Percentiles rank a stretch among this genome's conserved stretches.
phyloP scores from a whole-genome alignment of 2,797 vertebrate genomes.

The Acanthurus tractus region DNA sequence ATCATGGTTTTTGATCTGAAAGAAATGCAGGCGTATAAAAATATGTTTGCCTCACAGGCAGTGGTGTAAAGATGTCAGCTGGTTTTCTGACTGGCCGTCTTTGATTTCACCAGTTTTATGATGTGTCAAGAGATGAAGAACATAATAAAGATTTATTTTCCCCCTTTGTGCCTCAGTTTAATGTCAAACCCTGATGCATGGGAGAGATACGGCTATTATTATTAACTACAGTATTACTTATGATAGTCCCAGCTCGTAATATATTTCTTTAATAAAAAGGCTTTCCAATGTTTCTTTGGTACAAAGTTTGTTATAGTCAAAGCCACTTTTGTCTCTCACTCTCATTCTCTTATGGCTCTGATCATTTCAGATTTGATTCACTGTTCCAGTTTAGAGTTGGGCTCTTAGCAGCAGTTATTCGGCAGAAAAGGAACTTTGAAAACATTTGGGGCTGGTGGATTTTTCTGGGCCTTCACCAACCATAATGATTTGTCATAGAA shows the following conservation, averaged over 20 bases:
- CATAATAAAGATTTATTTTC: constrained; percentile 24
- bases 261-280: constrained; percentile 8
- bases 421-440: not conserved
- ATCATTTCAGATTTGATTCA: not conserved
- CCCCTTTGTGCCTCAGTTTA: not conserved
- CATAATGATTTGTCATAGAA: not conserved
- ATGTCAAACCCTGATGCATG: constrained; percentile 7
- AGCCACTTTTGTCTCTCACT: not conserved
- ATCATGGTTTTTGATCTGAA: constrained; percentile 66
- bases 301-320: not conserved
- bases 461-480: not conserved
- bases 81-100: constrained; percentile 16
- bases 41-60: constrained; percentile 16
- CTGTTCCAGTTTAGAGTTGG: not conserved
- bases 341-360: not conserved
- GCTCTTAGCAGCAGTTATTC: not conserved
- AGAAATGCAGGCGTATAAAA: constrained; percentile 30
- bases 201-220: constrained; percentile 1
- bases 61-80: constrained; percentile 32
- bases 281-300: not conserved
- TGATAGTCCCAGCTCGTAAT: constrained; percentile 4
- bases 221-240: constrained; percentile 17
- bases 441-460: not conserved
- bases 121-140: constrained; percentile 20
- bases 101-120: constrained; percentile 31